Base-by-base conservation (phyloP, 1,140 invertebrate genomes). In the Brachionus manjavacas region DNA sequence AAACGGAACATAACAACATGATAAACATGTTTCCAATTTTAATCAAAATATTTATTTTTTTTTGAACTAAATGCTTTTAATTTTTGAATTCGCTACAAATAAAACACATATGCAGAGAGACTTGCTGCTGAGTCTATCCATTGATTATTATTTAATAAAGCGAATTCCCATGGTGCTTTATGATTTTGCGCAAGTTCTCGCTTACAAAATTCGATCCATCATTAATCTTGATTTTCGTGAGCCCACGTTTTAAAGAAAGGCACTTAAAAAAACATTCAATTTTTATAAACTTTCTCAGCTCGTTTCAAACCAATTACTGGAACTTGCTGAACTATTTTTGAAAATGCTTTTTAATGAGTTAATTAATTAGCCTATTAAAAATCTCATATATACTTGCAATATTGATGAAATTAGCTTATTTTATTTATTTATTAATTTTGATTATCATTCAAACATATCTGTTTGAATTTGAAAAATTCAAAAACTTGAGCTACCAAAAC, bases 371-470 rank as follows among this genome's bases (percentile, higher is more conserved):
- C 3, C 66, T 28, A 68, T 68, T 68, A 68, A 68, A 68, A 68
- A 31, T 68, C 66, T 35, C 20, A 31, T 68, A 39, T 16, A 68
- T 12, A 28, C 20, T 39, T 31, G 31, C 25, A 68, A 68, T 68
- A 68, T 68, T 68, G 66, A 68, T 68, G 66, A 68, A 68, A 68
- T 68, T 68, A 68, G 31, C 66, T 68, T 39, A 23, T 39, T 68
- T 68, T 68, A 31, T 31, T 68, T 68, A 68, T 68, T 68, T 68
- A 68, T 68, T 68, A 31, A 68, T 68, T 68, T 74, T 74, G 31
- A 74, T 74, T 74, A 74, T 74, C 70, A 74, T 74, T 74, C 70
- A 74, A 74, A 74, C 35, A 39, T 74, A 39, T 74, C 70, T 74
- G 16, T 74, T 23, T 74, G 20, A 23, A 41, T 74, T 41, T 74